Evolutionary conservation across 2,113 vertebrate genomes (phyloP).

Genomic region (Phyllopteryx taeniolatus): DNA sequence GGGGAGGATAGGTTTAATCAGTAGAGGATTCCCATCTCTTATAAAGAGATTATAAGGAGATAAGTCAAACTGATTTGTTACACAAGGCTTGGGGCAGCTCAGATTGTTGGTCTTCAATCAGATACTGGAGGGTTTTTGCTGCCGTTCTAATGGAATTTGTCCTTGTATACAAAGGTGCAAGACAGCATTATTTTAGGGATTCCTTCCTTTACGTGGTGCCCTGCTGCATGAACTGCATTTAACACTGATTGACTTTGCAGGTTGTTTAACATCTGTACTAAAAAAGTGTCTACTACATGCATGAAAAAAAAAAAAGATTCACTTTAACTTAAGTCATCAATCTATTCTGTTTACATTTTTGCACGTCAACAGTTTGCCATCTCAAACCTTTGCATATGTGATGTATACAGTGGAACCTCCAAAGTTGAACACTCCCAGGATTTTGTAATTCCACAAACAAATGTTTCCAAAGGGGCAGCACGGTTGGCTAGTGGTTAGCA

Average conservation of each 20-base stretch:
- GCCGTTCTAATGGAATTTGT: slow-evolving; percentile 25
- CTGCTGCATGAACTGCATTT: slow-evolving; percentile 36
- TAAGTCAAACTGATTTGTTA: slow-evolving; percentile 40
- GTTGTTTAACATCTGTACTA: neutral
- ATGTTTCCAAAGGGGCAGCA: neutral
- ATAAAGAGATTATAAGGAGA: neutral
- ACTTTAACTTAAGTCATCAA: slow-evolving; percentile 10
- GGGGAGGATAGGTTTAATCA: slow-evolving; percentile 30
- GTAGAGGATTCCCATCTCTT: neutral
- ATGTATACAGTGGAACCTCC: slow-evolving; percentile 10
- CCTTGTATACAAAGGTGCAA: slow-evolving; percentile 45
- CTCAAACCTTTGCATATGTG: slow-evolving; percentile 21
- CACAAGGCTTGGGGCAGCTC: slow-evolving; percentile 24
- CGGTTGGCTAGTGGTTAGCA: neutral
- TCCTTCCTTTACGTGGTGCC: slow-evolving; percentile 24
- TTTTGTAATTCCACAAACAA: neutral
- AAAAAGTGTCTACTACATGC: slow-evolving; percentile 33
- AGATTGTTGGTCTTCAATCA: slow-evolving; percentile 31
- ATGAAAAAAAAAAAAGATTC: slow-evolving; percentile 22
- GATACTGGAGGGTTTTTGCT: slow-evolving; percentile 5
- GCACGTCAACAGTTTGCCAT: slow-evolving; percentile 11
- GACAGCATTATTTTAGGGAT: slow-evolving; percentile 23
- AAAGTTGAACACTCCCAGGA: neutral
- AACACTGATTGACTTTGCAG: slow-evolving; percentile 32
- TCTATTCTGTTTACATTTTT: slow-evolving; percentile 20